Evolutionary conservation across 2,888 invertebrate genomes (phyloP).

Genomic region (Orchesella flavescens): DNA sequence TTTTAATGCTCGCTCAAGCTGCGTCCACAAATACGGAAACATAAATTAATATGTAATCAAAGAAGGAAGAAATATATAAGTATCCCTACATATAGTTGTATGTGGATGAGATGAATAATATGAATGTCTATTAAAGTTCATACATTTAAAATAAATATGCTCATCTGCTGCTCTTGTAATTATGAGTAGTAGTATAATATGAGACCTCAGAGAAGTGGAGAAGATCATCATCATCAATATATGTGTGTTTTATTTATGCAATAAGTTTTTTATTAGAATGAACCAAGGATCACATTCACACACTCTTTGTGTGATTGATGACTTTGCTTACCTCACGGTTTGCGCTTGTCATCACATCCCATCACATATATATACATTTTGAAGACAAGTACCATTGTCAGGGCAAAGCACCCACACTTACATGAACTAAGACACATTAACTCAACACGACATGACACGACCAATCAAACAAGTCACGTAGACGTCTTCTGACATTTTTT

Average conservation of each 20-base stretch:
- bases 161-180: too few relatives aligned
- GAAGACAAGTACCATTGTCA: slow-evolving; percentile 46
- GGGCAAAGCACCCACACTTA: slow-evolving; percentile 37
- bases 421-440: slow-evolving; percentile 14
- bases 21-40: too few relatives aligned
- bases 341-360: slow-evolving; percentile 4
- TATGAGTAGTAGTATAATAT: too few relatives aligned
- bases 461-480: slow-evolving; percentile 53
- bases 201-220: too few relatives aligned
- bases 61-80: too few relatives aligned
- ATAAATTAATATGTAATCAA: too few relatives aligned
- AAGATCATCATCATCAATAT: too few relatives aligned
- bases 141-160: too few relatives aligned
- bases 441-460: slow-evolving; percentile 42
- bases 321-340: slow-evolving; percentile 4
- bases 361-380: neutral
- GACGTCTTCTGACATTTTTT: slow-evolving; percentile 40
- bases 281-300: slow-evolving; percentile 9
- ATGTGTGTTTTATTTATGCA: neutral
- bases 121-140: too few relatives aligned
- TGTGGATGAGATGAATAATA: too few relatives aligned
- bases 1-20: too few relatives aligned
- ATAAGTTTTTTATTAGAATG: neutral
- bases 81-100: too few relatives aligned
- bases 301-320: slow-evolving; percentile 13